Conservation (phyloP, 92 coral and sea anemone genomes). For the Porites rus region DNA sequence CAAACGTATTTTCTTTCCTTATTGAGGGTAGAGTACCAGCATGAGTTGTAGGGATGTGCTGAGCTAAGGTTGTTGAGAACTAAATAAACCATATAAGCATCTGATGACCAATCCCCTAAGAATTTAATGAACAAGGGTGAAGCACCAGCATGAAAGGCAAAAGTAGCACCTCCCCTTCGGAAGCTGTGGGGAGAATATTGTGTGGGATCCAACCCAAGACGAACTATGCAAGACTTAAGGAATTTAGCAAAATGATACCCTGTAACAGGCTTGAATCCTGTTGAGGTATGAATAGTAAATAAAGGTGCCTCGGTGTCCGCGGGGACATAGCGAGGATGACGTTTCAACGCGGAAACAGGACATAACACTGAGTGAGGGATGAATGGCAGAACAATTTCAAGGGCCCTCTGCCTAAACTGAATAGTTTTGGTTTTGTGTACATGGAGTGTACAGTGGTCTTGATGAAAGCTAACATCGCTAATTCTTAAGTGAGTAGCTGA, state of each 20-base stretch:
- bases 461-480: background rate
- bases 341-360: conserved; percentile 10
- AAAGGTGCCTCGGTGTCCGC: background rate
- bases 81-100: conserved; percentile 16
- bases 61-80: conserved; percentile 26
- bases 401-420: conserved; percentile 32
- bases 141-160: conserved; percentile 8
- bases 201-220: conserved; percentile 23
- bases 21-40: no score
- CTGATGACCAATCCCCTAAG: conserved; percentile 28
- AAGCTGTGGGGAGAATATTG: conserved; percentile 26
- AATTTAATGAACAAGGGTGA: background rate
- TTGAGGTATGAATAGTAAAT: background rate
- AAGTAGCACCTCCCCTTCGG: conserved; percentile 22
- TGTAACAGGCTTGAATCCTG: conserved; percentile 1
- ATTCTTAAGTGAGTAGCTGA: background rate
- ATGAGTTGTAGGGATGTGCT: conserved; percentile 6
- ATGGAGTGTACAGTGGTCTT: conserved; percentile 11
- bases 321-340: background rate
- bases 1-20: no score
- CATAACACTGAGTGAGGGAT: conserved; percentile 15
- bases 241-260: conserved; percentile 27
- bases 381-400: background rate
- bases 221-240: conserved; percentile 14
- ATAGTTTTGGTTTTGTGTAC: conserved; percentile 28